A percentile compares a stretch with the other conserved stretches of the same genome.
Conservation (phyloP, 1,140 invertebrate genomes). For the Psilanteris sp. region DNA sequence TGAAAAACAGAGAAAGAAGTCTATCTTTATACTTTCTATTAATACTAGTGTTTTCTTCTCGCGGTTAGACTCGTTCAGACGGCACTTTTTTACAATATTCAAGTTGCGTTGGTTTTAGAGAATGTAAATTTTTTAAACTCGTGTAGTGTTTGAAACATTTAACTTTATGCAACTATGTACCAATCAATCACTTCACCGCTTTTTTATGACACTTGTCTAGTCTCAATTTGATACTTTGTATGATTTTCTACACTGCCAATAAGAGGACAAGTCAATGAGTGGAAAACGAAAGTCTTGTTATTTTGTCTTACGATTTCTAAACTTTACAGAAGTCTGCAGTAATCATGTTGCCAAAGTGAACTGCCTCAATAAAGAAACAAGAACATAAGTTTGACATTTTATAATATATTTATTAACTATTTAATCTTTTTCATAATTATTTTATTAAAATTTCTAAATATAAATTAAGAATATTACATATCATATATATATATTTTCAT, state of each 20-base stretch:
- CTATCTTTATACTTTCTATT: slow-evolving; percentile 20
- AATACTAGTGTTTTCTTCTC: slow-evolving; percentile 10
- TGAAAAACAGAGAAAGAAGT: slow-evolving; percentile 2
- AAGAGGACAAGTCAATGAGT: slow-evolving; percentile 59
- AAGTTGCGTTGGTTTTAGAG: slow-evolving; percentile 19
- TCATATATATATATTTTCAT: slow-evolving; percentile 28
- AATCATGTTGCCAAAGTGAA: slow-evolving; percentile 25
- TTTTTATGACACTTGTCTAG: slow-evolving; percentile 57
- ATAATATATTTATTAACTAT: not conserved
- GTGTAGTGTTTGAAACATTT: too few relatives aligned
- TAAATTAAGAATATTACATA: slow-evolving; percentile 33
- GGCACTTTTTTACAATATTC: slow-evolving; percentile 33
- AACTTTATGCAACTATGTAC: too few relatives aligned
- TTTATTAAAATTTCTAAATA: not conserved
- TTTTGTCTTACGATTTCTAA: too few relatives aligned
- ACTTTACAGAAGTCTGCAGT: too few relatives aligned
- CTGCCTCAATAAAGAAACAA: slow-evolving; percentile 3
- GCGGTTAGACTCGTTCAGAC: slow-evolving; percentile 22
- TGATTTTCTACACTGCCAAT: slow-evolving; percentile 63
- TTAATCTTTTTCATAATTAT: not conserved
- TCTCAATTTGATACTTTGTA: slow-evolving; percentile 64
- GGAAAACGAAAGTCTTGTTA: slow-evolving; percentile 38
- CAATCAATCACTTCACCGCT: too few relatives aligned
- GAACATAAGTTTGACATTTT: slow-evolving; percentile 19
- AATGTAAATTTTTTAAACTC: slow-evolving; percentile 21